Evolutionary conservation across 2,797 vertebrate genomes (phyloP).

Genomic region (Ara ararauna): DNA sequence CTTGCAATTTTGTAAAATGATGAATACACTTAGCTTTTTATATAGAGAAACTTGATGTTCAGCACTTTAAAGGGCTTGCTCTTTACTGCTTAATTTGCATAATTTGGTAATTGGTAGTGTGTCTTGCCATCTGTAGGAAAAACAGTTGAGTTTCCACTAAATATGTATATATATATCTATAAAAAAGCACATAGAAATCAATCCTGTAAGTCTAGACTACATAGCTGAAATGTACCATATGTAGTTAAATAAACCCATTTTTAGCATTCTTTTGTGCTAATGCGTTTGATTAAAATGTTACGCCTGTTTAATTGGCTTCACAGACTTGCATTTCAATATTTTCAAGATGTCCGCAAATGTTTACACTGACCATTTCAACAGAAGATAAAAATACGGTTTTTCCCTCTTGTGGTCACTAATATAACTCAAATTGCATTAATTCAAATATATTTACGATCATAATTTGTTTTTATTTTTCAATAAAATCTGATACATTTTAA

Average conservation of each 20-base stretch:
- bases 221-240: background rate
- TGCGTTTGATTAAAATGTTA: background rate
- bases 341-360: background rate
- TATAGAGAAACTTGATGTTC: background rate
- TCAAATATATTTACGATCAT: background rate
- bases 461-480: background rate
- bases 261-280: conserved; percentile 17
- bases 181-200: background rate
- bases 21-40: conserved; percentile 7
- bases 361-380: background rate
- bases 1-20: conserved; percentile 1
- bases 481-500: background rate
- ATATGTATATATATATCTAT: background rate
- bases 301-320: background rate
- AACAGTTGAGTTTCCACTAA: conserved; percentile 16
- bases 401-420: background rate
- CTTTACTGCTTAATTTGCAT: conserved; percentile 5
- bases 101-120: conserved; percentile 1
- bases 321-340: background rate
- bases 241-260: conserved; percentile 5
- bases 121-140: conserved; percentile 34
- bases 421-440: background rate
- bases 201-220: conserved; percentile 6
- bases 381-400: background rate
- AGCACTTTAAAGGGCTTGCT: conserved; percentile 18